These are phyloP conservation scores for Drosophila prostipennis DNA, from an alignment of 2,888 invertebrate species.

Conservation along the genomic window DNA sequence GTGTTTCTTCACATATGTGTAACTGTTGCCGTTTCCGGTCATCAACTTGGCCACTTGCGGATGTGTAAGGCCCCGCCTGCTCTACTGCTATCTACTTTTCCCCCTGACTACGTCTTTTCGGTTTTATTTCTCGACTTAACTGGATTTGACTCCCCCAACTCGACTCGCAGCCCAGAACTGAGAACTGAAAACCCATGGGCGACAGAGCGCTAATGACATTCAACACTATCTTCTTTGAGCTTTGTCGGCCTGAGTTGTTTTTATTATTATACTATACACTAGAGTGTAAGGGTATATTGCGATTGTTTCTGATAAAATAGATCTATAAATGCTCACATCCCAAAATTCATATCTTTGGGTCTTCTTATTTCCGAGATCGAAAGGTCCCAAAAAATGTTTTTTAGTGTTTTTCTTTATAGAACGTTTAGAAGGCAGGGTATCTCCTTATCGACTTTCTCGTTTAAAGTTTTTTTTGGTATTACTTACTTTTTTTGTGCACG, in stretches of 20 bases:
- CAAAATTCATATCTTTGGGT: not conserved
- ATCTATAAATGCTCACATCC: not conserved
- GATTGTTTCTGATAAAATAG: not conserved
- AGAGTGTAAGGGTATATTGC: not conserved
- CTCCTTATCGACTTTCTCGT: not conserved
- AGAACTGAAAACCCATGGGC: constrained; percentile 55
- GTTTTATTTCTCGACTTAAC: constrained; percentile 45
- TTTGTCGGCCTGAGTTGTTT: constrained; percentile 29
- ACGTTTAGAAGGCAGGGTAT: not conserved
- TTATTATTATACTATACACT: constrained; percentile 2
- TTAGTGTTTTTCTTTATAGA: too few species aligned
- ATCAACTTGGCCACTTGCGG: constrained; percentile 73
- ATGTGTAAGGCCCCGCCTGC: constrained; percentile 43
- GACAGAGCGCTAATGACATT: constrained; percentile 72
- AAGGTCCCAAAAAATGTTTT: too few species aligned
- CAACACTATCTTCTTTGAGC: constrained; percentile 52
- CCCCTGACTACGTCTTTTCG: constrained; percentile 45
- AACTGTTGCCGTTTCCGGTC: constrained; percentile 74
- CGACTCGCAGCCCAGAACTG: constrained; percentile 10
- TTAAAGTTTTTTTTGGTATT: not conserved
- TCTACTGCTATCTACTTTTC: constrained; percentile 26
- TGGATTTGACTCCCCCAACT: constrained; percentile 44
- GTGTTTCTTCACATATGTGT: constrained; percentile 39
- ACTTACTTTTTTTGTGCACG: constrained; percentile 27
- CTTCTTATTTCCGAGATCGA: not conserved